Conservation (phyloP, 2,113 vertebrate species). For the Xenus cinereus region DNA sequence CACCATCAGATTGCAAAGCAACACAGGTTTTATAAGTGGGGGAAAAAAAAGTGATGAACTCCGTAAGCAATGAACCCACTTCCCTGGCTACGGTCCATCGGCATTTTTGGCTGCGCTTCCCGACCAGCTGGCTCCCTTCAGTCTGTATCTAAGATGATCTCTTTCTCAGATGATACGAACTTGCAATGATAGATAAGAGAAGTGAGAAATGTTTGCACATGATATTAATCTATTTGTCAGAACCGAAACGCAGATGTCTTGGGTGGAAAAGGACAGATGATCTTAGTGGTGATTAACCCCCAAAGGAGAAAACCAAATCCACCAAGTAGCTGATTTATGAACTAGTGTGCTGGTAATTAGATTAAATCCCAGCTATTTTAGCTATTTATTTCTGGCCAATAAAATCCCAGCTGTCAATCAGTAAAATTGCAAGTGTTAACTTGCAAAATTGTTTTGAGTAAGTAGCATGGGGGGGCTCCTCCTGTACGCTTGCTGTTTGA, state of each 20-base stretch:
- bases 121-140: constrained; percentile 33
- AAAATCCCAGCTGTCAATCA: not conserved
- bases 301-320: not conserved
- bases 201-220: constrained; percentile 18
- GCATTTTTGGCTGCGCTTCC: not conserved
- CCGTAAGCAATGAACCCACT: not conserved
- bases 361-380: not conserved
- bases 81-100: not conserved
- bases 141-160: constrained; percentile 38
- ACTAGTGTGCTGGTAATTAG: not conserved
- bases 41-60: not conserved
- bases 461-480: not conserved
- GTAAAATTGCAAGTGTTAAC: constrained; percentile 42
- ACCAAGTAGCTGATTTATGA: not conserved
- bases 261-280: not conserved
- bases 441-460: constrained; percentile 16
- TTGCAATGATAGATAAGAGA: not conserved
- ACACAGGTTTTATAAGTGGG: not conserved
- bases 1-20: not conserved
- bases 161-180: constrained; percentile 4
- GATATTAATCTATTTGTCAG: constrained; percentile 37
- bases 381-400: constrained; percentile 5
- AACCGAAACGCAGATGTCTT: constrained; percentile 2
- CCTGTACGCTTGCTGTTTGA: not conserved
- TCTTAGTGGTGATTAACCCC: constrained; percentile 48